Base-by-base conservation (phyloP, 1,140 invertebrate species). In the Trypoxylus dichotomus region DNA sequence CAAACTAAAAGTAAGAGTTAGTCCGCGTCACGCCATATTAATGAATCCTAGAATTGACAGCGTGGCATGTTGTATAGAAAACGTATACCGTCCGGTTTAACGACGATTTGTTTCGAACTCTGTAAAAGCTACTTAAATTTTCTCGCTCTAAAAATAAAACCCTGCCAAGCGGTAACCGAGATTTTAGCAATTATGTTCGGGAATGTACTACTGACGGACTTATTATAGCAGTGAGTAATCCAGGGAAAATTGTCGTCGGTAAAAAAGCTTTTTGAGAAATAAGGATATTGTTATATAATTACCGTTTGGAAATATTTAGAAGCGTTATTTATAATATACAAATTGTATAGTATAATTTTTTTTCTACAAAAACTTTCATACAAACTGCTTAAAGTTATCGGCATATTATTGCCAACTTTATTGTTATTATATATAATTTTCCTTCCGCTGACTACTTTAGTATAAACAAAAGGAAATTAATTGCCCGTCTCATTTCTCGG, bases 71-170 rank as follows among this genome's bases (percentile, higher is more conserved):
- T 54, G 15, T 54, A 19, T 54, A 54, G 47, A 54, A 54, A 54
- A 37, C 32, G 2, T 37, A 37, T 2, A 37, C 32, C 32, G 32
- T 37, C 32, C 32, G 15, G 2, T 13, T 24, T 68, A 68, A 24
- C 24, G 13, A 29, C 60, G 60, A 24, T 68, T 68, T 68, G 60
- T 68, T 68, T 29, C 60, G 60, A 24, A 15, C 60, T 68, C 60
- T 29, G 7, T 68, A 68, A 29, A 25, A 27, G 27, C 60, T 29
- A 13, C 60, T 68, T 68, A 7, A 68, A 68, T 68, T 68, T 29
- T 68, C 60, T 68, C 21, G 60, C 60, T 68, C 60, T 68, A 68
- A 68, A 68, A 68, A 68, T 68, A 68, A 68, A 68, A 68, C 60
- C 60, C 27, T 15, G 27, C 60, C 60, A 68, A 68, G 60, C 60